Conservation (phyloP, 2,113 vertebrate genomes). For the Castor canadensis region DNA sequence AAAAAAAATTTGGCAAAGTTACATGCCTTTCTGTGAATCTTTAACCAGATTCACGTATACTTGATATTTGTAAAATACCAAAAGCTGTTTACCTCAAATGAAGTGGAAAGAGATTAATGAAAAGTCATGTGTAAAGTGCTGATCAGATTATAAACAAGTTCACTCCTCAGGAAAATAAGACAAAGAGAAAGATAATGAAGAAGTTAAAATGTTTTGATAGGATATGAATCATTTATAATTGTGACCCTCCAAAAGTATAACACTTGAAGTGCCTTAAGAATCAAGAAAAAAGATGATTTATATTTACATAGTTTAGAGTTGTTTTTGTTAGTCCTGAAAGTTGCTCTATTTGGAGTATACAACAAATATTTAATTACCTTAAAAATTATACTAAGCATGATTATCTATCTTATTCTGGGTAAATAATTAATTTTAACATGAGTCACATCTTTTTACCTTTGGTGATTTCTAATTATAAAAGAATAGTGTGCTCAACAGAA, state of each 20-base stretch:
- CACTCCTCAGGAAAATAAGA: neutral
- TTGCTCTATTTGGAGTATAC: neutral
- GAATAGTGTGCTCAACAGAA: neutral
- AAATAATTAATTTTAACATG: neutral
- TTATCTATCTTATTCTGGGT: neutral
- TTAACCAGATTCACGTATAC: too few species aligned
- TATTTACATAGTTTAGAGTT: neutral
- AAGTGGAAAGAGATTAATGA: neutral
- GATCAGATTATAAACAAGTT: neutral
- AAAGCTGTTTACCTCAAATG: neutral
- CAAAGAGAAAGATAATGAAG: neutral
- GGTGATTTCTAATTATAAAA: constrained; percentile 22
- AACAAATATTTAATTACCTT: neutral
- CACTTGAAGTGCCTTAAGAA: neutral
- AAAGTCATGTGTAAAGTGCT: too few species aligned
- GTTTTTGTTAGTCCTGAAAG: neutral
- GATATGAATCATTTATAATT: neutral
- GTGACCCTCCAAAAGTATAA: neutral
- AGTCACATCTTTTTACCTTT: neutral
- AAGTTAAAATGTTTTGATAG: neutral
- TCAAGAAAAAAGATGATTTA: neutral
- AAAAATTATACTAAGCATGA: neutral
- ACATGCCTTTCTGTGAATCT: too few species aligned
- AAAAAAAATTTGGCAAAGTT: too few species aligned
- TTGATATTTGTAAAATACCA: neutral